Conservation (phyloP, 2,113 vertebrate species). For the Scolopax mira region DNA sequence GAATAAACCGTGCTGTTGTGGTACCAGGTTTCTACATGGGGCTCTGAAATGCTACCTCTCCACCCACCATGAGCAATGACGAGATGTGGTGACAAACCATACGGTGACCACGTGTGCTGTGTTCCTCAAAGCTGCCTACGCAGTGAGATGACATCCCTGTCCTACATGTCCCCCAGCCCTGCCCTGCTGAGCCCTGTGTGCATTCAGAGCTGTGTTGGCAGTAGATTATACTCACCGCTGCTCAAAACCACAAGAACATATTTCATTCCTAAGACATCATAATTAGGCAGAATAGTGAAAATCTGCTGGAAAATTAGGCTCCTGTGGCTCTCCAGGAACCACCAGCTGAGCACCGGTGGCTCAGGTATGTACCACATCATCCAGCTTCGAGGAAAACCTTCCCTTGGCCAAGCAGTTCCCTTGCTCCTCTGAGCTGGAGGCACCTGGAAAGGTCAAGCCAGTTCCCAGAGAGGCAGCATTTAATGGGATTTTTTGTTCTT, state of each 20-base stretch:
- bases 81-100: not conserved
- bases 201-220: not conserved
- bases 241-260: not conserved
- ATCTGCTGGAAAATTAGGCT: slow-evolving; percentile 26
- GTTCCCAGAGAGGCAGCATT: not conserved
- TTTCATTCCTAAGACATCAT: not conserved
- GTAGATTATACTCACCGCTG: not conserved
- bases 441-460: not conserved
- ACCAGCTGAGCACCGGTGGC: not conserved
- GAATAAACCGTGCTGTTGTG: not conserved
- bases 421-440: not conserved
- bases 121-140: not conserved
- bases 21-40: not conserved
- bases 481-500: not conserved
- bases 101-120: rapidly evolving
- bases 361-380: not conserved
- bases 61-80: rapidly evolving
- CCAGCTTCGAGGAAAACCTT: not conserved
- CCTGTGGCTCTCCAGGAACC: slow-evolving; percentile 11
- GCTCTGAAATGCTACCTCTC: not conserved
- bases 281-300: slow-evolving; percentile 14
- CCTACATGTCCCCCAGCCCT: not conserved
- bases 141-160: not conserved
- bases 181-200: not conserved
- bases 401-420: not conserved